A percentile compares a stretch with the other conserved stretches of the same genome.
phyloP scores from a whole-genome alignment of 2,797 vertebrate genomes.

The Girardinus metallicus region DNA sequence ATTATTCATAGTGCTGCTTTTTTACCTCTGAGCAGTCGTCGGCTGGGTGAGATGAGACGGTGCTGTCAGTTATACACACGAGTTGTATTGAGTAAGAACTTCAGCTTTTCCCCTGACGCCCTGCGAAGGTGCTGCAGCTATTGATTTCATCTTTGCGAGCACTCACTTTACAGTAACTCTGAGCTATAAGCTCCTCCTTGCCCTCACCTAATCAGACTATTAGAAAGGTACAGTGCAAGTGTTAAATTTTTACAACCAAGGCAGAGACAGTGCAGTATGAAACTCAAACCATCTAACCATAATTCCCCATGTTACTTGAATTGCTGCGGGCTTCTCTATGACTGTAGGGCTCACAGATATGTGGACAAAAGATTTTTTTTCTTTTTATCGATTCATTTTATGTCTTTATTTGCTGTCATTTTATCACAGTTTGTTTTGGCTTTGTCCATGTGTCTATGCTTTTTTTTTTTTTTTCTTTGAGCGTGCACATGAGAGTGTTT shows the following conservation, averaged over 20 bases:
- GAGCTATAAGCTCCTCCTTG: constrained; percentile 58
- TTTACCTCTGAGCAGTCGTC: constrained; percentile 64
- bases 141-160: constrained; percentile 68
- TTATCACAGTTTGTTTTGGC: constrained; percentile 55
- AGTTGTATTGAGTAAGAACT: constrained; percentile 51
- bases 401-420: constrained; percentile 46
- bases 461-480: background rate
- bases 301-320: constrained; percentile 57
- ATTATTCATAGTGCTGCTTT: constrained; percentile 70
- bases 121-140: constrained; percentile 62
- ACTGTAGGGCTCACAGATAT: constrained; percentile 62
- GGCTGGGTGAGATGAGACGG: constrained; percentile 59
- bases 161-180: constrained; percentile 60
- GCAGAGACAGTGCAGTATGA: constrained; percentile 46
- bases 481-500: constrained; percentile 12
- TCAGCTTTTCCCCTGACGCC: constrained; percentile 56
- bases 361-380: constrained; percentile 44
- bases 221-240: constrained; percentile 49
- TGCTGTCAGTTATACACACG: constrained; percentile 63
- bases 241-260: constrained; percentile 40
- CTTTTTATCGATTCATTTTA: constrained; percentile 30
- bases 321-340: constrained; percentile 48
- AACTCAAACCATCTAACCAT: constrained; percentile 28
- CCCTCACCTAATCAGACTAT: constrained; percentile 67
- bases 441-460: constrained; percentile 17